Percentiles rank a stretch among this genome's conserved stretches.
These are phyloP conservation scores for Erithacus rubecula DNA, from an alignment of 2,797 vertebrate genomes.

Conservation along the genomic window DNA sequence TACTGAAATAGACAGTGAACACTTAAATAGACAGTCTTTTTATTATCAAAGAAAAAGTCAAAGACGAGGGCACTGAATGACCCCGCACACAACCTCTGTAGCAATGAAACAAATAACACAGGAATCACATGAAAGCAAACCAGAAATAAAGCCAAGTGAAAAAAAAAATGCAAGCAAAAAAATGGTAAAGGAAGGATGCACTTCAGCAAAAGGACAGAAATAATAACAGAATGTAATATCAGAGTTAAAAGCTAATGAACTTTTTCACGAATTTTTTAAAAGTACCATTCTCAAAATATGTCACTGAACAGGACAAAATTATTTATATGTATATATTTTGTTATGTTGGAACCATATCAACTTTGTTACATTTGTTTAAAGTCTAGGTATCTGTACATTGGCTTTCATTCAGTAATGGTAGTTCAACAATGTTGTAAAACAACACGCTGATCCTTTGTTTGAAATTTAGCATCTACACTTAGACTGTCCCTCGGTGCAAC, in stretches of 20 bases:
- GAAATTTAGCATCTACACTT: background rate
- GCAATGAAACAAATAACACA: background rate
- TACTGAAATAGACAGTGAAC: background rate
- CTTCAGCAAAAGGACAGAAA: background rate
- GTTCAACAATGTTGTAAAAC: background rate
- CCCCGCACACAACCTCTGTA: background rate
- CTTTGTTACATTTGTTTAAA: background rate
- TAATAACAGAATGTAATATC: background rate
- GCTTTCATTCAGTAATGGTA: background rate
- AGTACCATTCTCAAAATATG: background rate
- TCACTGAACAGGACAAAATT: background rate
- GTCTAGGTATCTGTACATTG: background rate
- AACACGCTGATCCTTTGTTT: background rate
- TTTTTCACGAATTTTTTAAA: background rate
- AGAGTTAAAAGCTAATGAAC: background rate
- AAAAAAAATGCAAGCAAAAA: background rate
- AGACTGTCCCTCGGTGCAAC: background rate
- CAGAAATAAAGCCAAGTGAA: background rate
- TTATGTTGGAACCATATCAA: too few relatives aligned
- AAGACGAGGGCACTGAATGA: background rate
- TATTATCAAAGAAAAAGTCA: background rate
- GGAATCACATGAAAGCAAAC: background rate
- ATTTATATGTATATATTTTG: background rate
- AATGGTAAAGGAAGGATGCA: background rate
- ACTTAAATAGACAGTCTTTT: background rate